Evolutionary conservation across 2,888 invertebrate genomes (phyloP).

Genomic region (Clunio marinus): DNA sequence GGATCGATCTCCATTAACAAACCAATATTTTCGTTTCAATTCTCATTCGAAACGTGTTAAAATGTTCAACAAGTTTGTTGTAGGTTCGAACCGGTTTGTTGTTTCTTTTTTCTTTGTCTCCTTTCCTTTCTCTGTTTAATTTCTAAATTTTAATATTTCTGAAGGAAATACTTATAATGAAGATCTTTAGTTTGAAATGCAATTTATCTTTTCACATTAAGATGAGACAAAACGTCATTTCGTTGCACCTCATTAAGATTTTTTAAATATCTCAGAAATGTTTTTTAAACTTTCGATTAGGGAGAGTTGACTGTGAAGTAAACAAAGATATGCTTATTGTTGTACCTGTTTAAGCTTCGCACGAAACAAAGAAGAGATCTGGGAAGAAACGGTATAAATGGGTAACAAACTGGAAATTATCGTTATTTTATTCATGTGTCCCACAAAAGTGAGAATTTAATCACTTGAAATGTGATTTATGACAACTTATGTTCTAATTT

Average conservation of each 20-base stretch:
- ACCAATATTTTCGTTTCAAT: not conserved
- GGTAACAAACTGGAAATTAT: not conserved
- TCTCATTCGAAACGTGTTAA: conserved; percentile 16
- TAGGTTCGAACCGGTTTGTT: conserved; percentile 14
- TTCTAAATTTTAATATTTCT: too few relatives aligned
- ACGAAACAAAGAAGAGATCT: not conserved
- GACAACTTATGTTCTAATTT: too few relatives aligned
- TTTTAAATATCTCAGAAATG: not conserved
- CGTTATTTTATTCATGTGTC: conserved; percentile 11
- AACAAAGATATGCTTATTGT: conserved; percentile 3
- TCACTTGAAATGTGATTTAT: conserved; percentile 19
- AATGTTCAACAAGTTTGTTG: conserved; percentile 15
- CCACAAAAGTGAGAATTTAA: conserved; percentile 18
- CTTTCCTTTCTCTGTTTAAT: not conserved
- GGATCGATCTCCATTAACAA: too few relatives aligned
- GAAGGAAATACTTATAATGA: too few relatives aligned
- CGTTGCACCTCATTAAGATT: not conserved
- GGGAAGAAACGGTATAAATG: not conserved
- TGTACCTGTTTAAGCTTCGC: conserved; percentile 16
- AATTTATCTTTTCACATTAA: too few relatives aligned
- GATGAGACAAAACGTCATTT: too few relatives aligned
- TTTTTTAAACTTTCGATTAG: not conserved
- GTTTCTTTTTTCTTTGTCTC: not conserved
- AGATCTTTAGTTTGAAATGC: too few relatives aligned
- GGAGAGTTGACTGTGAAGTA: not conserved